These are phyloP conservation scores for Crematogaster levior DNA, from an alignment of 2,888 invertebrate species.

Conservation along the genomic window DNA sequence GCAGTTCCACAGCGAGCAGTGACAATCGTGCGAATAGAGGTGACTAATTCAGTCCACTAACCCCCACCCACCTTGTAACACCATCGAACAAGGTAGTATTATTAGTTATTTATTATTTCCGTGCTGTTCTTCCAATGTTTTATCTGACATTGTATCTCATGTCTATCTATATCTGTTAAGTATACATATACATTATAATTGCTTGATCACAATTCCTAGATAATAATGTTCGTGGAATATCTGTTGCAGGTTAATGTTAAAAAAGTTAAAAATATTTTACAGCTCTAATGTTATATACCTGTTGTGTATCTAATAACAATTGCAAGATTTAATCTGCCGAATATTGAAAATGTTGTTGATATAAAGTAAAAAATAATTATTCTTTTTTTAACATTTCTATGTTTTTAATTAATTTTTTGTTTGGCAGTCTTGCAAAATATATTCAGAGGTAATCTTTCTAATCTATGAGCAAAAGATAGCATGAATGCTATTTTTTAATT, in stretches of 20 bases:
- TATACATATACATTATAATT: slow-evolving; percentile 51
- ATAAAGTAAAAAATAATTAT: not conserved
- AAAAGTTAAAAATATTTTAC: slow-evolving; percentile 29
- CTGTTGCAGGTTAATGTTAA: not conserved
- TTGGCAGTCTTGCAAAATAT: slow-evolving; percentile 82
- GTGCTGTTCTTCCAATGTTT: slow-evolving; percentile 58
- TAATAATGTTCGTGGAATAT: not conserved
- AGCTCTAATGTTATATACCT: slow-evolving; percentile 3
- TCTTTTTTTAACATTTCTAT: slow-evolving; percentile 58
- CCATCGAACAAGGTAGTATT: slow-evolving; percentile 79
- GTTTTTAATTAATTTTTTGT: slow-evolving; percentile 74
- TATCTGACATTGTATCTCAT: slow-evolving; percentile 61
- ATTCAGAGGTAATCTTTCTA: slow-evolving; percentile 81
- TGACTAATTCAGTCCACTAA: slow-evolving; percentile 81
- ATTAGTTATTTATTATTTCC: slow-evolving; percentile 71
- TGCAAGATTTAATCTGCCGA: slow-evolving; percentile 20
- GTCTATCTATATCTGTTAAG: slow-evolving; percentile 41
- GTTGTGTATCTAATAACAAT: slow-evolving; percentile 2
- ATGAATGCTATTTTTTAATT: slow-evolving; percentile 34
- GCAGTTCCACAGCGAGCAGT: slow-evolving; percentile 80
- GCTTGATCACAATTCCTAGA: not conserved
- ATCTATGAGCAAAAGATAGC: slow-evolving; percentile 71
- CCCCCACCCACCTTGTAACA: slow-evolving; percentile 79
- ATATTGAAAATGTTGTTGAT: too few species aligned
- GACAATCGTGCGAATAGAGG: slow-evolving; percentile 85